phyloP scores from a whole-genome alignment of 2,888 invertebrate genomes.

The Mythimna pallens region DNA sequence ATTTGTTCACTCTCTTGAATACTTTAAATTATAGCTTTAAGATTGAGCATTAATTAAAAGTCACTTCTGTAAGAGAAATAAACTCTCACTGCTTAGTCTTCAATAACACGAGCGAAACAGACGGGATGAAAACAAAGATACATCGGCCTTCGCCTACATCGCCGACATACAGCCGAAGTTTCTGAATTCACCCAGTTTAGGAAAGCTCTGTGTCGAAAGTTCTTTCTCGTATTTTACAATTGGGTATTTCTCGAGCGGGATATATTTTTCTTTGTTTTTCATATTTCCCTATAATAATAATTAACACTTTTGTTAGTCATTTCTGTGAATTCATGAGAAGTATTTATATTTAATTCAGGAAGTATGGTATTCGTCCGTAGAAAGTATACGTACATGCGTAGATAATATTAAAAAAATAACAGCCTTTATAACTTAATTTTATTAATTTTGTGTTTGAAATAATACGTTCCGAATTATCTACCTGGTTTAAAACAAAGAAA shows the following conservation, averaged over 20 bases:
- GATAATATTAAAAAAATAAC: too few species aligned
- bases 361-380: neutral
- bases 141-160: conserved; percentile 60
- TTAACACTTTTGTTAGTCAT: neutral
- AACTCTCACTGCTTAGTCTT: conserved; percentile 49
- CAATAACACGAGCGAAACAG: conserved; percentile 36
- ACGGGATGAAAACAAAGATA: conserved; percentile 61
- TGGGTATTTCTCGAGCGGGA: conserved; percentile 47
- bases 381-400: neutral
- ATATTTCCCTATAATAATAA: neutral
- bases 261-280: conserved; percentile 45
- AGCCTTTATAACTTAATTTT: too few species aligned
- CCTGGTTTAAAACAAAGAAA: neutral
- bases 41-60: too few species aligned
- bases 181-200: conserved; percentile 61
- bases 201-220: conserved; percentile 59
- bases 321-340: neutral
- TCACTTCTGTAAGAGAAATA: conserved; percentile 33
- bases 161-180: conserved; percentile 63
- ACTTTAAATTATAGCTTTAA: too few species aligned
- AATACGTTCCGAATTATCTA: neutral
- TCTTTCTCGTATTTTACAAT: conserved; percentile 61
- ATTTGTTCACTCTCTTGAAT: too few species aligned
- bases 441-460: too few species aligned
- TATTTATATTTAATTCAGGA: neutral